Evolutionary conservation across 1,140 invertebrate genomes (phyloP), one percentile per base, ranked within the genome.

Genomic region (Zophobas atratus): DNA sequence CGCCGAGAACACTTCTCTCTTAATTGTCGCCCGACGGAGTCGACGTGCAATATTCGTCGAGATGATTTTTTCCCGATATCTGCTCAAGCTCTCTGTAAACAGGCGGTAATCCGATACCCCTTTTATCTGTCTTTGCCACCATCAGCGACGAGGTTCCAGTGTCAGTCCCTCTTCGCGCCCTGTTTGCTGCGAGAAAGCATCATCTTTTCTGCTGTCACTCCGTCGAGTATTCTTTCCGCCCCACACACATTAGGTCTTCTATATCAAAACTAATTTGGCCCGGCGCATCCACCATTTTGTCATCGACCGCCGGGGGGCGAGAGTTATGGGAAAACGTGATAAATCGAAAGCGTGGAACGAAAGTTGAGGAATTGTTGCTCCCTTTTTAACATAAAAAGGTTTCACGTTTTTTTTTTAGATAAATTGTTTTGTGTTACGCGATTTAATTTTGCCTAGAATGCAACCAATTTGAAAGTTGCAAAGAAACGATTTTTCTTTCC

Each of bases 131-230:
- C 60, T 67, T 46, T 67, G 60, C 39, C 36, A 67, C 60, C 60
- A 67, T 67, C 60, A 67, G 43, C 60, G n/a, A 6, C 32, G 39
- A 67, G 60, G 41, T 67, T 67, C 60, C 39, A 67, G 60, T 67
- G 60, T 67, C 60, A 67, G 60, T 41, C 60, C 57, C 60, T 67
- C 60, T 67, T 67, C 60, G 41, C 60, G 39, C 3, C 60, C 60
- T 67, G 60, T 57, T 76, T 51, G 35, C 75, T 70, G 41, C 51
- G 75, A 76, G 57, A 67, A 76, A 67, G 75, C 75, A 76, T 67
- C 63, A 67, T 76, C 55, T 51, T 67, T 60, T 60, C 36, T 35
- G 39, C 75, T 39, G 75, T 76, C 63, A 70, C 73, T 55, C 55
- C 51, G 34, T 74, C 35, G 73, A 57, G 46, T 33, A 67, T 67